Evolutionary conservation across 2,113 vertebrate genomes (phyloP).

Genomic region (Salvelinus fontinalis): DNA sequence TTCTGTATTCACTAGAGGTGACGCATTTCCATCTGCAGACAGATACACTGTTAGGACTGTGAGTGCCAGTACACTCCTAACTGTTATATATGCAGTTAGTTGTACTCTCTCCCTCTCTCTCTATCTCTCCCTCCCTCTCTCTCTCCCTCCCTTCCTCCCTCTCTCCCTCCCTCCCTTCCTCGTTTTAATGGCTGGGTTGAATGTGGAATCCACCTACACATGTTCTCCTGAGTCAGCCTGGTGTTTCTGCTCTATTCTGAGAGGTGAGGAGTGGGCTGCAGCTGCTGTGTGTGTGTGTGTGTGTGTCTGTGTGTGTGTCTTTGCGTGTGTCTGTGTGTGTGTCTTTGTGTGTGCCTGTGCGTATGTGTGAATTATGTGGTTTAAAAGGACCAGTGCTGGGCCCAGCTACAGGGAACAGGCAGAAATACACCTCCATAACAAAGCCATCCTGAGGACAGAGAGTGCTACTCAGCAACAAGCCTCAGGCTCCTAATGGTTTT

Average conservation of each 20-base stretch:
- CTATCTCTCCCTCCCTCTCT: no score
- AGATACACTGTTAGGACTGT: no score
- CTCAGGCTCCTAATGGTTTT: conserved; percentile 9
- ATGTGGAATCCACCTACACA: conserved; percentile 72
- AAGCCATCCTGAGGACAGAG: conserved; percentile 22
- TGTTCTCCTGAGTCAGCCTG: conserved; percentile 62
- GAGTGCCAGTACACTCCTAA: no score
- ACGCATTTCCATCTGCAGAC: no score
- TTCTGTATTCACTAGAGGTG: no score
- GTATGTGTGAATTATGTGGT: conserved; percentile 2
- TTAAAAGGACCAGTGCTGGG: conserved; percentile 45
- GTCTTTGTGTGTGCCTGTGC: not conserved
- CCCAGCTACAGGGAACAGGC: conserved; percentile 37
- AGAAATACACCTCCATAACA: conserved; percentile 19
- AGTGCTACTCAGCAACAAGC: conserved; percentile 13
- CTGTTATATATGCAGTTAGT: no score
- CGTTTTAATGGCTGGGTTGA: conserved; percentile 58
- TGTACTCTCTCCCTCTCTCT: no score
- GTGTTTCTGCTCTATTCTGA: conserved; percentile 44
- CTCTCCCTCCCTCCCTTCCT: not conserved
- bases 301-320: conserved; percentile 3
- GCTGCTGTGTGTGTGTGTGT: conserved; percentile 38
- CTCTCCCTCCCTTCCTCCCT: no score
- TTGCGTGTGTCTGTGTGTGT: not conserved
- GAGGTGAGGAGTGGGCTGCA: conserved; percentile 55